Conservation (phyloP, 1,140 invertebrate genomes). For the Neodiprion virginianus region DNA sequence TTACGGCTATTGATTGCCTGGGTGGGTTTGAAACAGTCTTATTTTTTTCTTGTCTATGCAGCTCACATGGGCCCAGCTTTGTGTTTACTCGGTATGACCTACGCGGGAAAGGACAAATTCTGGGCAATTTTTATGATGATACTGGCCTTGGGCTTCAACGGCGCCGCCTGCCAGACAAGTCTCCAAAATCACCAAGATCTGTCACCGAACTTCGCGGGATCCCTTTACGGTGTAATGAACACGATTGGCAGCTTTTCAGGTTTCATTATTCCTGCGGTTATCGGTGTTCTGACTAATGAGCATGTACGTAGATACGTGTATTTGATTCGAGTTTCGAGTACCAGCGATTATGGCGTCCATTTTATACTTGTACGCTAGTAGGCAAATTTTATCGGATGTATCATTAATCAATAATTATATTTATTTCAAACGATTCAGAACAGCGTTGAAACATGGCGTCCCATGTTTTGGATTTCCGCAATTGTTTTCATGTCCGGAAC, state of each 20-base stretch:
- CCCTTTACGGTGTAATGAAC: conserved; percentile 77
- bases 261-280: conserved; percentile 75
- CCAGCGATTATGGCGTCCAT: no score
- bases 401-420: background rate
- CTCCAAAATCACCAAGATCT: conserved; percentile 86
- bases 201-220: conserved; percentile 81
- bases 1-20: background rate
- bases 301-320: conserved; percentile 17
- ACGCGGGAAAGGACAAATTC: conserved; percentile 70
- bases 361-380: conserved; percentile 22
- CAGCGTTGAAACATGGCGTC: conserved; percentile 77
- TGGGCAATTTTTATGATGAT: conserved; percentile 73
- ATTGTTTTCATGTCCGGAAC: conserved; percentile 73
- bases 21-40: background rate
- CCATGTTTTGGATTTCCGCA: conserved; percentile 78
- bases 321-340: no score
- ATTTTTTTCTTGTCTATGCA: conserved; percentile 43
- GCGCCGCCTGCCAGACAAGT: conserved; percentile 83
- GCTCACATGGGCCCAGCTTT: conserved; percentile 76
- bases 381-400: conserved; percentile 54
- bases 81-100: conserved; percentile 70
- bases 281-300: conserved; percentile 71
- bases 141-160: conserved; percentile 80
- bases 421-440: conserved; percentile 64
- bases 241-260: conserved; percentile 76